Evolutionary conservation across 2,113 vertebrate species (phyloP), one percentile per base, ranked within the genome.

Genomic region (Eira barbara): DNA sequence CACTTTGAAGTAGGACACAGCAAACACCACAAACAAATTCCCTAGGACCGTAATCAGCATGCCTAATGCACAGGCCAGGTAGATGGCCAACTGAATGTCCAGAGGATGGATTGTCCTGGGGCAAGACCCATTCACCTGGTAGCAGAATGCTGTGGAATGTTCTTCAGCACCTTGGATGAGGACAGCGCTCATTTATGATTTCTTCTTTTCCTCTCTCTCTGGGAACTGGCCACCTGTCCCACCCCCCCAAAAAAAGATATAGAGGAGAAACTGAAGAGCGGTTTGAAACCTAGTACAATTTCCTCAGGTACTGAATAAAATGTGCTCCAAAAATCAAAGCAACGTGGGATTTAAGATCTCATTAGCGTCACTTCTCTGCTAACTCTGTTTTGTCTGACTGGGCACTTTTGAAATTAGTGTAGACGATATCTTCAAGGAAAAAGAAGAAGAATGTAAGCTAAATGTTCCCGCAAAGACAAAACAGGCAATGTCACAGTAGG

Each of bases 81-180:
- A 98, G 93, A 98, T 97, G 39, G 78, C 83, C 69, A 98, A 0
- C 78, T 98, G 98, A 86, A 97, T 4, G 2, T 91, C 79, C 0
- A 96, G 88, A 12, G 97, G 71, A 42, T 98, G 95, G 39, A 97
- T 21, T 4, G 85, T 97, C 95, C 98, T 98, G 34, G 93, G 45
- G 61, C 99, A 99, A 78, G 99, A 99, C 21, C 95, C 93, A 17
- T 99, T 99, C 9, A 84, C 73, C 80, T 98, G 86, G 5, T 98
- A 99, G 95, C 98, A 99, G 21, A 98, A 96, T 0, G 36, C 45
- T 0, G 4, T 0, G 0, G 95, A 18, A 15, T 36, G 23, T 15
- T 89, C 31, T 94, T 82, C 74, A 84, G 67, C 94, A 36, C 27
- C 12, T 1, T 6, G 47, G 11, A 31, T 29, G 49, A 31, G 13